These are phyloP conservation scores for Amphilophus citrinellus DNA, from an alignment of 2,113 vertebrate species.

Conservation along the genomic window DNA sequence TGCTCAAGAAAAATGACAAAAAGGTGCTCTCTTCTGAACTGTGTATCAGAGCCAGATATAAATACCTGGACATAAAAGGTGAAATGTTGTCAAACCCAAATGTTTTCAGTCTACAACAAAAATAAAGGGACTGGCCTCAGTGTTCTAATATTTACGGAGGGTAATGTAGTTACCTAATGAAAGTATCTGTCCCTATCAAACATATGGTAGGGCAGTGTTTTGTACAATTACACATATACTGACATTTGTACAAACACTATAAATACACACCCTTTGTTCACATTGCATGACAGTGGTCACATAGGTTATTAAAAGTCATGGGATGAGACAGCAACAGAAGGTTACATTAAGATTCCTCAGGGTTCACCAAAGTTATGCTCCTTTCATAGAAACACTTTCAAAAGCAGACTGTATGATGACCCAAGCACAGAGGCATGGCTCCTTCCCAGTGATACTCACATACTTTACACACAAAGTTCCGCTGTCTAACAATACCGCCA, in stretches of 20 bases:
- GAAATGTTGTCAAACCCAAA: too few relatives aligned
- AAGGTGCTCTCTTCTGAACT: too few relatives aligned
- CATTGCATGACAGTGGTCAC: not conserved
- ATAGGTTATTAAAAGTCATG: slow-evolving; percentile 27
- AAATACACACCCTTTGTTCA: slow-evolving; percentile 9
- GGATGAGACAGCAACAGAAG: slow-evolving; percentile 15
- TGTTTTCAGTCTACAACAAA: too few relatives aligned
- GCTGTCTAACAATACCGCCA: slow-evolving; percentile 60
- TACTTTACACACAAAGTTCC: slow-evolving; percentile 56
- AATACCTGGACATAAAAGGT: too few relatives aligned
- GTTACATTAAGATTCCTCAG: slow-evolving; percentile 29
- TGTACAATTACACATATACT: not conserved
- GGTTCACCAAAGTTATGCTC: slow-evolving; percentile 29
- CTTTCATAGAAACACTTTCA: slow-evolving; percentile 41
- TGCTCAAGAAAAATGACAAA: too few relatives aligned
- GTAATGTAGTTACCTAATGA: not conserved
- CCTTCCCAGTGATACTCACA: slow-evolving; percentile 38
- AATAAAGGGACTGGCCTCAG: too few relatives aligned
- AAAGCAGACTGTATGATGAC: slow-evolving; percentile 54
- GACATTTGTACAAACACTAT: not conserved
- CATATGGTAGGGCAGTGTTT: not conserved
- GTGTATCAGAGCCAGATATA: too few relatives aligned
- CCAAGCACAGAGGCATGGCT: slow-evolving; percentile 43
- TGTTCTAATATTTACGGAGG: too few relatives aligned
- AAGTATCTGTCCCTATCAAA: not conserved